phyloP scores from a whole-genome alignment of 2,113 vertebrate species.

The Pan paniscus region DNA sequence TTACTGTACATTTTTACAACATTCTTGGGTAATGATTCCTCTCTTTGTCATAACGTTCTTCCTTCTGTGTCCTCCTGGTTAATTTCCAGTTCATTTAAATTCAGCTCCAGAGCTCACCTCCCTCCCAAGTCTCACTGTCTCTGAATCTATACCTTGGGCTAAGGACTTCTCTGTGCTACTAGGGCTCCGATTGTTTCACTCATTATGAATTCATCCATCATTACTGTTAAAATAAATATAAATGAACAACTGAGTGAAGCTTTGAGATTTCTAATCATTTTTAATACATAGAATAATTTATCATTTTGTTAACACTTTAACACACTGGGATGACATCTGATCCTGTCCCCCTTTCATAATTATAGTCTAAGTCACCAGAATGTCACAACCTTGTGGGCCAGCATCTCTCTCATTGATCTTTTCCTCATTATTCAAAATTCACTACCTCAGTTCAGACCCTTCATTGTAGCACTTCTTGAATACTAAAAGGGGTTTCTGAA shows the following conservation, averaged over 20 bases:
- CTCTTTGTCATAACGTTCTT: neutral
- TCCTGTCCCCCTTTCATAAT: accelerated
- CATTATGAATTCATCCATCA: too few relatives aligned
- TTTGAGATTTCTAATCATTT: neutral
- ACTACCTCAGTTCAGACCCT: neutral
- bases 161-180: too few relatives aligned
- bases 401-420: neutral
- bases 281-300: neutral
- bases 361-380: too few relatives aligned
- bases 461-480: neutral
- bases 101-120: neutral
- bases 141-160: neutral
- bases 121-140: too few relatives aligned
- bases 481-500: neutral
- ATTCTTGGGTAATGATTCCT: neutral
- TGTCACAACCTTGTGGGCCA: neutral
- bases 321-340: too few relatives aligned
- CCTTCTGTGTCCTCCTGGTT: neutral
- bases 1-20: neutral
- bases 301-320: neutral
- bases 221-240: neutral
- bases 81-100: neutral
- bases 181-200: neutral
- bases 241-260: neutral
- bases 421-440: neutral